Percentiles rank a stretch among this genome's conserved stretches.
phyloP scores from a whole-genome alignment of 1,140 invertebrate species.

The Tribolium castaneum region DNA sequence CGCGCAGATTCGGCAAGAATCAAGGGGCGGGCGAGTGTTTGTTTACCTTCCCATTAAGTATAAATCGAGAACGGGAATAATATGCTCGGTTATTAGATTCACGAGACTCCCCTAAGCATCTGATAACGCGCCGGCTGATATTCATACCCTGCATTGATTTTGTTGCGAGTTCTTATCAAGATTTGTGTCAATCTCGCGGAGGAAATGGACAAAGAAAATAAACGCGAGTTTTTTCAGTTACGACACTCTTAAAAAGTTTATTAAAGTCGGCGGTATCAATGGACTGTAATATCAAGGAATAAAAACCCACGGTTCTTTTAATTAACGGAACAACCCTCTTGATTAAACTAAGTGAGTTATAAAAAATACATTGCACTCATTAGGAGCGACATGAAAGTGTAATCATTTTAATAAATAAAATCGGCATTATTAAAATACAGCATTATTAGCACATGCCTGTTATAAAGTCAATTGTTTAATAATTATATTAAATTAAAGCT shows the following conservation, averaged over 20 bases:
- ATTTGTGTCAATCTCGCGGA: constrained; percentile 45
- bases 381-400: neutral
- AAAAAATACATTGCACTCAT: neutral
- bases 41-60: constrained; percentile 16
- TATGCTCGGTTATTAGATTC: constrained; percentile 36
- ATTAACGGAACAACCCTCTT: constrained; percentile 12
- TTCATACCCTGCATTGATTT: constrained; percentile 50
- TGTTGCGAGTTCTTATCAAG: constrained; percentile 40
- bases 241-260: constrained; percentile 32
- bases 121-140: constrained; percentile 44
- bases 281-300: neutral
- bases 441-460: neutral
- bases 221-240: neutral
- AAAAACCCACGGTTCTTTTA: neutral
- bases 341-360: neutral
- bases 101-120: constrained; percentile 38
- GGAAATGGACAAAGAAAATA: constrained; percentile 4
- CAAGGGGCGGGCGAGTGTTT: neutral
- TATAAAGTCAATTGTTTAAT: neutral
- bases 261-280: constrained; percentile 8
- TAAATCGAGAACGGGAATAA: constrained; percentile 1
- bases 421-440: neutral
- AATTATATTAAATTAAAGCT: neutral
- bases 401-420: constrained; percentile 5
- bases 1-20: neutral